Evolutionary conservation across 1,140 invertebrate genomes (phyloP).

Genomic region (Hermetia illucens): DNA sequence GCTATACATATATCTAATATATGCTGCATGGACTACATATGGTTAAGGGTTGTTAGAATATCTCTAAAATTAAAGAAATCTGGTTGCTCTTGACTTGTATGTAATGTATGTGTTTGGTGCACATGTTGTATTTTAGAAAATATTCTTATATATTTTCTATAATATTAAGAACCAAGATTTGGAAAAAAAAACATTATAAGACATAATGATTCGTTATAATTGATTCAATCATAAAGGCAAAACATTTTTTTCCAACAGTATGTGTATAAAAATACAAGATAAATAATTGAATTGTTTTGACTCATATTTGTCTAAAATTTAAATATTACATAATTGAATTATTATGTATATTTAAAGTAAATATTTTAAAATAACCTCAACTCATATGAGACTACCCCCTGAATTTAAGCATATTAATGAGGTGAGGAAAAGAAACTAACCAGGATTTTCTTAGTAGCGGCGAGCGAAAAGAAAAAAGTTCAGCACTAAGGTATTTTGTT

Average conservation of each 20-base stretch:
- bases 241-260: too few species aligned
- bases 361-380: conserved; percentile 39
- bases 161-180: too few species aligned
- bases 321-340: conserved; percentile 34
- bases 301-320: too few species aligned
- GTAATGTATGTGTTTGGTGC: conserved; percentile 9
- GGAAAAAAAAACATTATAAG: too few species aligned
- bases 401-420: conserved; percentile 83
- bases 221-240: too few species aligned
- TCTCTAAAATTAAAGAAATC: not conserved
- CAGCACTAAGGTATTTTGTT: conserved; percentile 41
- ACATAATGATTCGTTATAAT: too few species aligned
- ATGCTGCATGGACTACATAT: conserved; percentile 34
- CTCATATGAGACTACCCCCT: conserved; percentile 58
- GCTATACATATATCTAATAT: conserved; percentile 13
- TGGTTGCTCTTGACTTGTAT: conserved; percentile 6
- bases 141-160: conserved; percentile 12
- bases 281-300: too few species aligned
- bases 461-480: conserved; percentile 75
- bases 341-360: not conserved
- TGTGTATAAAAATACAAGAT: too few species aligned
- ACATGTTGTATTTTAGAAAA: conserved; percentile 15
- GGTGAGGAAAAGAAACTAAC: conserved; percentile 88
- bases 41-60: conserved; percentile 33
- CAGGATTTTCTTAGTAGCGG: conserved; percentile 75